Evolutionary conservation across 1,140 invertebrate species (phyloP), one percentile per base, ranked within the genome.

Genomic region (Sarcophaga peregrina): DNA sequence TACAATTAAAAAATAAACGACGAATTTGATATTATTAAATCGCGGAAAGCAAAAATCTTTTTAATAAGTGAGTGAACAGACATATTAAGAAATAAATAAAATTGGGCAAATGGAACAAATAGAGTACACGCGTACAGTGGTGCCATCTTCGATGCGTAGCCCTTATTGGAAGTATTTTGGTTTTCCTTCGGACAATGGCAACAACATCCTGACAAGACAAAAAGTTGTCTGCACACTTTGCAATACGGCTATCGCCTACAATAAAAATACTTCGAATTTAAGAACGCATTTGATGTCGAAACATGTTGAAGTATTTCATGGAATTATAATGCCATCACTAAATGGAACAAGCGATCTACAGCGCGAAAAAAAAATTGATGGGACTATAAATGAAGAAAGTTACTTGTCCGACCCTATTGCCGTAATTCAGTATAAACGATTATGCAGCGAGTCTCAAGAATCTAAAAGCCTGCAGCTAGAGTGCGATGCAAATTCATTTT

Each of bases 121-220:
- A 6, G 84, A 83, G 17, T 84, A 84, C 25, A 81, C 84, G 1
- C 82, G 76, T 37, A 85, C 93, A 7, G 92, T 93, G 9, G 93
- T 93, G 10, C 93, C 93, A 6, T 91, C 91, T 84, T 91, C 92
- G 0, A 93, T 93, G 93, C 86, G 92, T 37, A 92, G 92, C 81
- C 92, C 92, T 68, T 93, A 93, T 85, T 93, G 93, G 93, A 93
- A 92, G 85, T 93, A 92, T 85, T 93, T 93, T 87, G 93, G 93
- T 11, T 93, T 93, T 88, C 93, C 93, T 75, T 92, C 92, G 0
- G 91, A 91, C 13, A 92, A 92, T 10, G 89, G 91, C 9, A 92
- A 92, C n/a, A 91, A 91, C 50, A 93, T 93, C 75, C 83, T 93
- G 0, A 93, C 92, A 9, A 92, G 91, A 87, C 87, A 92, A 0